Conservation (phyloP, 37 sponge, comb jelly and placozoan species). For the Agelas oroides region DNA sequence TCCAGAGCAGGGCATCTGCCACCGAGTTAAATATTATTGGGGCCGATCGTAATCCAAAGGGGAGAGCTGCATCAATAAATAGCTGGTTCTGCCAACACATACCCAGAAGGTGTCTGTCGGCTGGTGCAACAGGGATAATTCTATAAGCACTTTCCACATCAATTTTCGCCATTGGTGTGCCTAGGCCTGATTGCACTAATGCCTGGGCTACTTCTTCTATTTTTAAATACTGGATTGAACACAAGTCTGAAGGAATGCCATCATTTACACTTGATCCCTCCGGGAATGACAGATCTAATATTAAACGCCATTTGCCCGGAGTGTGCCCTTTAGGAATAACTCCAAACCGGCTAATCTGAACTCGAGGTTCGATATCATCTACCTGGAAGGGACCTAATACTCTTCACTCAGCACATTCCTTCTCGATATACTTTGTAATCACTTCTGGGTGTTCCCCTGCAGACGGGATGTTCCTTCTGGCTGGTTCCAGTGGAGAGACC, state of each 20-base stretch:
- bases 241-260: conserved; percentile 43
- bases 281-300: conserved; percentile 55
- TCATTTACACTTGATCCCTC: conserved; percentile 44
- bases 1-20: conserved; percentile 42
- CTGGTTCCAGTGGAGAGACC: too few relatives aligned
- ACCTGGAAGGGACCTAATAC: too few relatives aligned
- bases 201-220: conserved; percentile 20
- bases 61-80: conserved; percentile 17
- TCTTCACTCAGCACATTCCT: too few relatives aligned
- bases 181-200: neutral
- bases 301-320: neutral
- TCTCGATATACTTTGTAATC: too few relatives aligned
- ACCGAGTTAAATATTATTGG: conserved; percentile 47
- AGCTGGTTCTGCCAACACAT: conserved; percentile 42
- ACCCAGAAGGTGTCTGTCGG: conserved; percentile 36
- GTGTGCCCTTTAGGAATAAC: too few relatives aligned
- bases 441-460: too few relatives aligned
- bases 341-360: too few relatives aligned
- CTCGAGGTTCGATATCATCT: too few relatives aligned
- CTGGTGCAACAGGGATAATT: conserved; percentile 49
- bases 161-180: conserved; percentile 30
- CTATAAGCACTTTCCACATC: conserved; percentile 54
- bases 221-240: conserved; percentile 20
- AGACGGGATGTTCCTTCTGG: too few relatives aligned
- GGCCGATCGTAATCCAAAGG: conserved; percentile 50